A percentile compares a stretch with the other conserved stretches of the same genome.
phyloP scores from a whole-genome alignment of 2,888 invertebrate genomes.

The Harpagoxenus sublaevis region DNA sequence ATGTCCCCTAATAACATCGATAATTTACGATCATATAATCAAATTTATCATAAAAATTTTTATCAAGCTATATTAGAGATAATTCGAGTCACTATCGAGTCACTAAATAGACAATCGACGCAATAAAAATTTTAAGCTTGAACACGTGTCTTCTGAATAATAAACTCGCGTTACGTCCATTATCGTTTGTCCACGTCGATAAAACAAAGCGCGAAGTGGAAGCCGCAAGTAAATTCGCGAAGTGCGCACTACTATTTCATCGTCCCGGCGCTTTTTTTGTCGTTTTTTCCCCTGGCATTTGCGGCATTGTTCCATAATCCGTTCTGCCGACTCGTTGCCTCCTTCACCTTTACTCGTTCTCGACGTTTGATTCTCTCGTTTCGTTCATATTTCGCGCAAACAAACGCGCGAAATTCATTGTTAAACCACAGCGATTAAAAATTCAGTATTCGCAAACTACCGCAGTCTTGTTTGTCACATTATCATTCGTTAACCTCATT shows the following conservation, averaged over 20 bases:
- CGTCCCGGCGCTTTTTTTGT: slow-evolving; percentile 18
- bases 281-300: slow-evolving; percentile 43
- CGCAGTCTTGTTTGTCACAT: slow-evolving; percentile 1
- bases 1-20: background rate
- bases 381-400: slow-evolving; percentile 35
- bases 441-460: slow-evolving; percentile 13
- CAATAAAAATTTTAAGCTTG: background rate
- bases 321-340: slow-evolving; percentile 40
- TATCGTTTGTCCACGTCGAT: slow-evolving; percentile 13
- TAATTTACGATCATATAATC: background rate
- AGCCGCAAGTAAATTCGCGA: slow-evolving; percentile 48
- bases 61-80: background rate
- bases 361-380: slow-evolving; percentile 43
- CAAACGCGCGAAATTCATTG: slow-evolving; percentile 32
- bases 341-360: slow-evolving; percentile 43
- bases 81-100: background rate
- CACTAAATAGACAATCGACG: background rate
- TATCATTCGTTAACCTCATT: background rate
- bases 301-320: slow-evolving; percentile 50
- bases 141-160: slow-evolving; percentile 5
- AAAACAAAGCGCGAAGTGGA: slow-evolving; percentile 33
- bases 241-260: slow-evolving; percentile 38
- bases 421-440: slow-evolving; percentile 36
- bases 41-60: background rate
- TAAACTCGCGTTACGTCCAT: slow-evolving; percentile 33